Evolutionary conservation across 2,797 vertebrate genomes (phyloP).

Genomic region (Macropodus opercularis): DNA sequence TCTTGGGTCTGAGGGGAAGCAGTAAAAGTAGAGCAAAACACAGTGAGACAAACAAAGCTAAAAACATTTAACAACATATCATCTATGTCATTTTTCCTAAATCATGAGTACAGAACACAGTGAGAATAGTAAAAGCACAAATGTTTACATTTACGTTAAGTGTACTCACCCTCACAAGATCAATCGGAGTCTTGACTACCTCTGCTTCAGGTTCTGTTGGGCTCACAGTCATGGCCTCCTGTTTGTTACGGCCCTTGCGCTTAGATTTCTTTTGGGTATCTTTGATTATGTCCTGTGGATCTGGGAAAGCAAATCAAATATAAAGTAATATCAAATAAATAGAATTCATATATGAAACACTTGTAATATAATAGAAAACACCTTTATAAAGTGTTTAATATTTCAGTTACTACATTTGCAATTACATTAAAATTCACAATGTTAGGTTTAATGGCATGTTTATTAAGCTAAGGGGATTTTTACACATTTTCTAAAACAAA

Average conservation of each 20-base stretch:
- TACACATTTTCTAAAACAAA: not conserved
- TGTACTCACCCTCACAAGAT: constrained; percentile 88
- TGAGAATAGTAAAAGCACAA: not conserved
- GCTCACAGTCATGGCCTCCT: constrained; percentile 75
- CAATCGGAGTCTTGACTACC: constrained; percentile 92
- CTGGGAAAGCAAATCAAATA: constrained; percentile 50
- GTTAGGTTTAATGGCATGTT: not conserved
- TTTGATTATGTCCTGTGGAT: constrained; percentile 76
- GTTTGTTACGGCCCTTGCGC: constrained; percentile 93
- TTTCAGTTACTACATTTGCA: not conserved
- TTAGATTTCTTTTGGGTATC: constrained; percentile 89
- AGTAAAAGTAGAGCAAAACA: not conserved
- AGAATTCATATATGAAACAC: too few species aligned
- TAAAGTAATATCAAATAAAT: too few species aligned
- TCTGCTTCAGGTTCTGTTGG: constrained; percentile 79
- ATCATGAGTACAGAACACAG: not conserved
- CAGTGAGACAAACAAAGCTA: not conserved
- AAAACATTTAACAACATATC: not conserved
- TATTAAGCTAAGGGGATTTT: not conserved
- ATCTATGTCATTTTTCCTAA: not conserved
- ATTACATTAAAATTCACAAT: not conserved
- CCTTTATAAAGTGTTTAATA: not conserved
- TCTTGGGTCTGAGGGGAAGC: constrained; percentile 85
- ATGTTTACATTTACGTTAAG: not conserved
- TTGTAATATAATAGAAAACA: fast-evolving